Conservation (phyloP, 2,797 vertebrate species). For the Diplodus sargus region DNA sequence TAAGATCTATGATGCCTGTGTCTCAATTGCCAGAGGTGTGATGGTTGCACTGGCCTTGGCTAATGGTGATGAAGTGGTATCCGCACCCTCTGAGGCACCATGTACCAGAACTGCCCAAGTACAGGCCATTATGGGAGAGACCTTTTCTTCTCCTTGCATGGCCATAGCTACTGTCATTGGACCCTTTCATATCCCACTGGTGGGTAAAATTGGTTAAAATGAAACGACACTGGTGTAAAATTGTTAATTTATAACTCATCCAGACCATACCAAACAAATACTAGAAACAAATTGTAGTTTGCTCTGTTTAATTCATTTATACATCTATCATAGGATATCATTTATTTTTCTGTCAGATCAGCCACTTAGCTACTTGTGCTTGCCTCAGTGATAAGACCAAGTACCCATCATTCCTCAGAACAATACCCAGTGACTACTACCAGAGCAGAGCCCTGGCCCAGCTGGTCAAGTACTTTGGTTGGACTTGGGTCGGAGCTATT, state of each 20-base stretch:
- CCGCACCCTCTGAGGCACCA: too few species aligned
- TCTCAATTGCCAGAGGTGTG: too few species aligned
- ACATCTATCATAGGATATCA: conserved; percentile 20
- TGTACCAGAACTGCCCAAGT: too few species aligned
- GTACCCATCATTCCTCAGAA: conserved; percentile 83
- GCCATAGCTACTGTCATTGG: background rate
- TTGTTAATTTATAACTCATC: too few species aligned
- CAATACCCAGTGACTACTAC: conserved; percentile 82
- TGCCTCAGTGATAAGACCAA: conserved; percentile 69
- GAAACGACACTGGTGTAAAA: background rate
- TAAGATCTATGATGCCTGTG: too few species aligned
- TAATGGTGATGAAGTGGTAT: too few species aligned
- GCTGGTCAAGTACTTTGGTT: conserved; percentile 72
- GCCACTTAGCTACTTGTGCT: conserved; percentile 80
- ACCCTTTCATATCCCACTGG: background rate
- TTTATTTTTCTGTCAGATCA: conserved; percentile 22
- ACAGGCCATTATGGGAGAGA: too few species aligned
- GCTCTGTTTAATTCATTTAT: background rate
- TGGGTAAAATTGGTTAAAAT: background rate
- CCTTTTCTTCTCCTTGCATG: background rate
- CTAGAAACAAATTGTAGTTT: background rate
- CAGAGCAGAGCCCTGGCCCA: too few species aligned
- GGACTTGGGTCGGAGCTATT: conserved; percentile 84
- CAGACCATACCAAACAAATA: too few species aligned
- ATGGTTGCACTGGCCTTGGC: too few species aligned